These are phyloP conservation scores for Patella caerulea DNA, from an alignment of 2,888 invertebrate genomes.

Conservation along the genomic window DNA sequence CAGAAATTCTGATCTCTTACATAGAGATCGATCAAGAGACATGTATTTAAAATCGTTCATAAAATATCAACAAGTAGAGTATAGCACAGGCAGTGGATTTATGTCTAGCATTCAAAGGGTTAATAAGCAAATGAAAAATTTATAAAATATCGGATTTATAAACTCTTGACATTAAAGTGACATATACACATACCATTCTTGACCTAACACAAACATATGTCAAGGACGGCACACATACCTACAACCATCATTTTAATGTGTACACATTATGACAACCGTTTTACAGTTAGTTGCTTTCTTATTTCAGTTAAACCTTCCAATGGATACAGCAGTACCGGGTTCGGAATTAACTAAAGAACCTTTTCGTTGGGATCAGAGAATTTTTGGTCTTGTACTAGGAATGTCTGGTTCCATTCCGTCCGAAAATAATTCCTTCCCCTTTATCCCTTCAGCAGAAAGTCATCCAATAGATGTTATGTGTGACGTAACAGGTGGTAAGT, in stretches of 20 bases:
- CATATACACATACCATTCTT: background rate
- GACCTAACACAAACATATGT: background rate
- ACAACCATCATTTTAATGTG: background rate
- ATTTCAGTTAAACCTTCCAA: conserved; percentile 86
- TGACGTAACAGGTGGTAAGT: conserved; percentile 94
- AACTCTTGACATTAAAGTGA: too few relatives aligned
- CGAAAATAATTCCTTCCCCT: conserved; percentile 75
- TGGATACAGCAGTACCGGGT: conserved; percentile 89
- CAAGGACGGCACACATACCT: background rate
- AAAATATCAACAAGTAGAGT: too few relatives aligned
- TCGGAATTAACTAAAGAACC: conserved; percentile 97
- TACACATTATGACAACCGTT: background rate
- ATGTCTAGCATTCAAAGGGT: too few relatives aligned
- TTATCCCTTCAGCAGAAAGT: conserved; percentile 89
- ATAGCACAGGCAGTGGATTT: too few relatives aligned
- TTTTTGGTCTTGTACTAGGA: conserved; percentile 94
- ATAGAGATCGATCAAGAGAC: too few relatives aligned
- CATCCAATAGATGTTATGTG: conserved; percentile 98
- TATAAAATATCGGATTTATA: too few relatives aligned
- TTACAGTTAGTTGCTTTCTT: conserved; percentile 14
- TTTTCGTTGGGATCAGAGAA: conserved; percentile 99
- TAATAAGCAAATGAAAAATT: too few relatives aligned
- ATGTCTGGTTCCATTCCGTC: conserved; percentile 87
- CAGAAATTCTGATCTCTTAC: too few relatives aligned
- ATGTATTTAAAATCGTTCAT: too few relatives aligned